Evolutionary conservation across 2,888 invertebrate species (phyloP).

Genomic region (Lobophora halterata): DNA sequence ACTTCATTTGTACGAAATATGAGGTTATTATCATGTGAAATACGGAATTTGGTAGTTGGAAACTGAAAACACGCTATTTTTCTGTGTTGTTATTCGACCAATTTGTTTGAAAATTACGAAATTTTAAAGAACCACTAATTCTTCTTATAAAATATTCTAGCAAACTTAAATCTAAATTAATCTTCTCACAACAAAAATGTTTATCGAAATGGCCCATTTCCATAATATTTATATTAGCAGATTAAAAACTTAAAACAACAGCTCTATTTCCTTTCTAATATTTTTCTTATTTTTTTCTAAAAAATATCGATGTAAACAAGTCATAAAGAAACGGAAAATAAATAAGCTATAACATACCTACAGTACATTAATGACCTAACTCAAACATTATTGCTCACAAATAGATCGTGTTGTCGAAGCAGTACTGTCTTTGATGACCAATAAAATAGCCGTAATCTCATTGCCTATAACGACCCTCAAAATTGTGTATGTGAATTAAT

Average conservation of each 20-base stretch:
- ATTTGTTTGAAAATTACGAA: conserved; percentile 22
- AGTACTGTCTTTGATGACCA: conserved; percentile 29
- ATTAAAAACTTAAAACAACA: too few relatives aligned
- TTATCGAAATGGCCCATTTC: too few relatives aligned
- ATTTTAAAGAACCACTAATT: too few relatives aligned
- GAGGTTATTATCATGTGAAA: conserved; percentile 46
- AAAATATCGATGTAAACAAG: too few relatives aligned
- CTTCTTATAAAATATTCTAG: too few relatives aligned
- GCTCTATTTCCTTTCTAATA: conserved; percentile 17
- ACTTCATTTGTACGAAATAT: conserved; percentile 49
- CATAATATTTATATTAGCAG: too few relatives aligned
- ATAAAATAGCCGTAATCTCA: conserved; percentile 31
- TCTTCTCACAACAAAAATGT: too few relatives aligned
- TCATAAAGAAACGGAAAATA: too few relatives aligned
- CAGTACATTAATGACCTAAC: conserved; percentile 14
- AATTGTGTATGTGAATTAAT: conserved; percentile 66
- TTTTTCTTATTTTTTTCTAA: too few relatives aligned
- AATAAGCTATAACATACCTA: background rate
- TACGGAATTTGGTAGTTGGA: conserved; percentile 25
- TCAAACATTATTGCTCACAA: conserved; percentile 28
- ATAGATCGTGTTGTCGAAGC: conserved; percentile 26
- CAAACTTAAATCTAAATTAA: too few relatives aligned
- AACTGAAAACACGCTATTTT: conserved; percentile 11
- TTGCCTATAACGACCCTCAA: conserved; percentile 43
- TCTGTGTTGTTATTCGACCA: conserved; percentile 12